A percentile compares a stretch with the other conserved stretches of the same genome.
These are phyloP conservation scores for Galbula dea DNA, from an alignment of 2,113 vertebrate genomes.

Conservation along the genomic window DNA sequence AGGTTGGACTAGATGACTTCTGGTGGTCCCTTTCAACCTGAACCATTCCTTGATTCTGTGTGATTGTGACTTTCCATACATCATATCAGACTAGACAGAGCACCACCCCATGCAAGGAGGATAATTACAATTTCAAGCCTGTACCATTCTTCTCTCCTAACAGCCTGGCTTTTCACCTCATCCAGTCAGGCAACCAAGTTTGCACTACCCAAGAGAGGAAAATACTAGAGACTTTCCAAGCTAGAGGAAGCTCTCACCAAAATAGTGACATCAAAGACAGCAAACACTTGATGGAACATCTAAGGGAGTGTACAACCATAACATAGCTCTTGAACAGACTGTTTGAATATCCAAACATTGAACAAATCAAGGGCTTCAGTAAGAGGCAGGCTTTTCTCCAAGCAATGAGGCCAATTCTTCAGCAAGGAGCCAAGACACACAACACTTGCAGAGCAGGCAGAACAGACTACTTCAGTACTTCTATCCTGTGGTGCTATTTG, in stretches of 20 bases:
- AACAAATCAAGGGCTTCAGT: neutral
- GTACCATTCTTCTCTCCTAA: neutral
- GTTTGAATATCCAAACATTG: neutral
- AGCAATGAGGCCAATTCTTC: neutral
- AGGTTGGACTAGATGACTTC: too few relatives aligned
- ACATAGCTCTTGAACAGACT: neutral
- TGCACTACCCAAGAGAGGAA: neutral
- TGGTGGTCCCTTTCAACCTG: too few relatives aligned
- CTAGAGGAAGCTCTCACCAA: neutral
- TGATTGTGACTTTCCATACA: neutral
- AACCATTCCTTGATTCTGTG: too few relatives aligned
- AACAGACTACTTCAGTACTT: neutral
- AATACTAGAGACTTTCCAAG: neutral
- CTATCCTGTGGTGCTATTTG: neutral
- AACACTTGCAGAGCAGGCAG: neutral
- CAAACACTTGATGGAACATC: neutral
- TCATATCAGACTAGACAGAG: neutral
- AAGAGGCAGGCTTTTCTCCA: neutral
- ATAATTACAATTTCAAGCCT: neutral
- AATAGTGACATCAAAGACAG: neutral
- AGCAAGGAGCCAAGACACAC: neutral
- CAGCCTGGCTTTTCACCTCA: neutral
- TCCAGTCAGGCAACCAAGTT: neutral
- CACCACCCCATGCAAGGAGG: neutral
- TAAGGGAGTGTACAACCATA: neutral